phyloP scores from a whole-genome alignment of 1,140 invertebrate genomes.

The Drosophila kohkoa region DNA sequence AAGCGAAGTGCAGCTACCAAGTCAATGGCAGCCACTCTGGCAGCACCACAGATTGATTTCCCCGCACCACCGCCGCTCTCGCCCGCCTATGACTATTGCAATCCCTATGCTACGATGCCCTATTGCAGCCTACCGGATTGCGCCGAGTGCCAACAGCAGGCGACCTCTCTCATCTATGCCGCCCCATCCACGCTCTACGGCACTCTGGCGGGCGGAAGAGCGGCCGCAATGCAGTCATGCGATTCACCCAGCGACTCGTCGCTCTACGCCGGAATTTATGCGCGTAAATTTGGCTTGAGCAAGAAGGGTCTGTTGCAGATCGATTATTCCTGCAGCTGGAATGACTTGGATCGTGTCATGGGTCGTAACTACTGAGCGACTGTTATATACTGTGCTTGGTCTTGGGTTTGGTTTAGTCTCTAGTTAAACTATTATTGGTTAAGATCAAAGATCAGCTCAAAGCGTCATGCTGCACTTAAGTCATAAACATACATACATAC shows the following conservation, averaged over 20 bases:
- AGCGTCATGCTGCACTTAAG: constrained; percentile 27
- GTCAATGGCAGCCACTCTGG: constrained; percentile 42
- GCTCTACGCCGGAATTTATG: constrained; percentile 81
- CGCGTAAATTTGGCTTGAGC: constrained; percentile 86
- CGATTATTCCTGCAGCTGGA: constrained; percentile 89
- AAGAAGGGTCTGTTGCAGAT: constrained; percentile 89
- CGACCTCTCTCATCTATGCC: constrained; percentile 67
- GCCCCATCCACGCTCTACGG: constrained; percentile 72
- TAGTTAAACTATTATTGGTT: constrained; percentile 44
- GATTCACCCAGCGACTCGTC: constrained; percentile 71
- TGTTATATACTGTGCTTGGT: not conserved
- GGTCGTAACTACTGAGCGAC: constrained; percentile 66
- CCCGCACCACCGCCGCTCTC: constrained; percentile 80
- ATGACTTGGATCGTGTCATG: constrained; percentile 87
- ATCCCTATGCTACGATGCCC: constrained; percentile 76
- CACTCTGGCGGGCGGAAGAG: constrained; percentile 40
- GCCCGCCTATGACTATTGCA: constrained; percentile 80
- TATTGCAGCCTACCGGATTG: constrained; percentile 81
- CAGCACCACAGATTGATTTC: constrained; percentile 72
- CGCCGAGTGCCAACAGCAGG: constrained; percentile 72
- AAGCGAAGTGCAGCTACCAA: constrained; percentile 43
- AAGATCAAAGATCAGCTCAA: constrained; percentile 22
- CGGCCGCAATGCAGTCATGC: constrained; percentile 15
- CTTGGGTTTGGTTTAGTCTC: constrained; percentile 63
- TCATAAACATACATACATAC: constrained; percentile 24